phyloP scores from a whole-genome alignment of 2,113 vertebrate species.

The Cinclus cinclus region DNA sequence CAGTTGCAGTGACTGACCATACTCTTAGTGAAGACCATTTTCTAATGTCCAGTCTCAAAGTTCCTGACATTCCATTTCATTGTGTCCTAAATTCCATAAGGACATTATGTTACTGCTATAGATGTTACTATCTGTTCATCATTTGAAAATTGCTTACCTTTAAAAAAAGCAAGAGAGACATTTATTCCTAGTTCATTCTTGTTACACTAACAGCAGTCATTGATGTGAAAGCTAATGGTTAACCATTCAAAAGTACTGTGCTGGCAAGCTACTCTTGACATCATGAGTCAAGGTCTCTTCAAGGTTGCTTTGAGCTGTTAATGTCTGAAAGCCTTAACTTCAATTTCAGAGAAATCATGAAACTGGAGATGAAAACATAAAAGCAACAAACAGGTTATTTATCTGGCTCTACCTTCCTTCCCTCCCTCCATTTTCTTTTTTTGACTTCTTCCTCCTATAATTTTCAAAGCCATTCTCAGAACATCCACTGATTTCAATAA shows the following conservation, averaged over 20 bases:
- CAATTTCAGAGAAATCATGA: not conserved
- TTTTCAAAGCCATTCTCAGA: not conserved
- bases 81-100: not conserved
- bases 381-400: not conserved
- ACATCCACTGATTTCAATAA: not conserved
- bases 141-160: not conserved
- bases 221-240: not conserved
- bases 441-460: not conserved
- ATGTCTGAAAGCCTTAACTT: not conserved
- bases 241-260: not conserved
- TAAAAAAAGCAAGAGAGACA: not conserved
- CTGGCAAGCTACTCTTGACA: not conserved
- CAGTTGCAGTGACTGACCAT: not conserved
- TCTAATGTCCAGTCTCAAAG: not conserved
- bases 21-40: not conserved
- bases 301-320: not conserved
- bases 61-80: not conserved
- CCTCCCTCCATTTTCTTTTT: fast-evolving
- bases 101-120: not conserved
- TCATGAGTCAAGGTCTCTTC: not conserved
- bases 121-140: not conserved
- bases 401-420: not conserved
- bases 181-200: not conserved
- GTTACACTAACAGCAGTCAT: not conserved
- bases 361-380: not conserved